phyloP scores from a whole-genome alignment of 2,797 vertebrate species.

The Craterocephalus amniculus region DNA sequence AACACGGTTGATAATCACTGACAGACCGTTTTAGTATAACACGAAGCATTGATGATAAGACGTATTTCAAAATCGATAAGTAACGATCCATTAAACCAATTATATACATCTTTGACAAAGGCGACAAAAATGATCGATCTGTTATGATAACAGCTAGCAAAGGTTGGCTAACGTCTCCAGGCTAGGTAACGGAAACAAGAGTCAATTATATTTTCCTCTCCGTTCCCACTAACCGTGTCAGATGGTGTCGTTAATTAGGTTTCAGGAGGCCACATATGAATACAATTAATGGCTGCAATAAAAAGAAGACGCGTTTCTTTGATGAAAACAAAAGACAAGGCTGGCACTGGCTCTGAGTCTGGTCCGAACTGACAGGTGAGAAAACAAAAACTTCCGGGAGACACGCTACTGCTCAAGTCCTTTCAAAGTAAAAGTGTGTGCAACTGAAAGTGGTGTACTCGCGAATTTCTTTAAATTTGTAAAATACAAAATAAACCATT shows the following conservation, averaged over 20 bases:
- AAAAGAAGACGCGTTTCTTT: conserved; percentile 30
- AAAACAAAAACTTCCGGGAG: conserved; percentile 83
- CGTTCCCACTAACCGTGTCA: conserved; percentile 63
- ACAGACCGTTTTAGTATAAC: neutral
- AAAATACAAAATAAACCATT: neutral
- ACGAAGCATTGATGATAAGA: neutral
- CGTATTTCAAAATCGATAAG: neutral
- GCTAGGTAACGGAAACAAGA: conserved; percentile 62
- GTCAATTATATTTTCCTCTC: conserved; percentile 30
- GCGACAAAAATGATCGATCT: conserved; percentile 30
- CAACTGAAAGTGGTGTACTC: too few relatives aligned
- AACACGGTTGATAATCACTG: conserved; percentile 19
- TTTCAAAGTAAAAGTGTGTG: conserved; percentile 73
- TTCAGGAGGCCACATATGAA: conserved; percentile 20
- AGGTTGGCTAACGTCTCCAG: conserved; percentile 61
- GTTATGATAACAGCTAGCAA: conserved; percentile 66
- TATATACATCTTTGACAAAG: neutral
- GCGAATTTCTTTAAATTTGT: neutral
- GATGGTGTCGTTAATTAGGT: conserved; percentile 56
- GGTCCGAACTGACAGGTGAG: conserved; percentile 75
- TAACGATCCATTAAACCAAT: neutral
- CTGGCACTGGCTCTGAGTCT: conserved; percentile 59
- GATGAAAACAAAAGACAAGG: conserved; percentile 56
- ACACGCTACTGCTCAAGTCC: conserved; percentile 40
- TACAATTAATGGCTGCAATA: conserved; percentile 40